Evolutionary conservation across 2,113 vertebrate genomes (phyloP).

Genomic region (Leiothrix lutea): DNA sequence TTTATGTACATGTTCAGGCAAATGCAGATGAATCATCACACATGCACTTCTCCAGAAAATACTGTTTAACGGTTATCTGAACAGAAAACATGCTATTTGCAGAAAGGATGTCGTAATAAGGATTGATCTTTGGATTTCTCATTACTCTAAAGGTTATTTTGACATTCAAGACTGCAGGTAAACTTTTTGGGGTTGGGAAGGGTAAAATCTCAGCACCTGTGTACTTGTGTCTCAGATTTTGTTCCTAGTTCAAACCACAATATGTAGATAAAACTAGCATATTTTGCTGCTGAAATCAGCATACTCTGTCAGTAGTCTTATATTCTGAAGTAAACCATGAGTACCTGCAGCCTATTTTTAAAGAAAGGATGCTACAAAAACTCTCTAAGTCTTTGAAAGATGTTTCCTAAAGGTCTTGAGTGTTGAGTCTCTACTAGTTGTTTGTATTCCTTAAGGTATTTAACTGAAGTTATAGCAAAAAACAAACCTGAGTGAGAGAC

Average conservation of each 20-base stretch:
- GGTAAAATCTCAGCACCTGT: background rate
- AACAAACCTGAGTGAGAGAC: background rate
- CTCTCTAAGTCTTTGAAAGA: background rate
- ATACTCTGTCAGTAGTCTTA: background rate
- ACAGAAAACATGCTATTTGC: background rate
- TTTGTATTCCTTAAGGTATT: background rate
- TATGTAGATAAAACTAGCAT: background rate
- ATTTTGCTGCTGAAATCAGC: background rate
- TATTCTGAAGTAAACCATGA: background rate
- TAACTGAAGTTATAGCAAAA: background rate
- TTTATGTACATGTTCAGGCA: slow-evolving; percentile 6
- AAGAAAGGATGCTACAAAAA: background rate
- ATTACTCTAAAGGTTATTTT: background rate
- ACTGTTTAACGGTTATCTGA: background rate
- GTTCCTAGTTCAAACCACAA: background rate
- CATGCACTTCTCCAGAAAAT: background rate
- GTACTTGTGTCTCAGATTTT: background rate
- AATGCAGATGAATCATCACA: background rate
- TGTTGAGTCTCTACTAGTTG: background rate
- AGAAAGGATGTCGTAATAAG: background rate
- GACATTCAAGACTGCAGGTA: background rate
- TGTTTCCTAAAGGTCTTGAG: background rate
- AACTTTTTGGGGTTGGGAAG: background rate
- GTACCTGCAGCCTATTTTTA: background rate
- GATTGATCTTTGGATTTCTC: background rate